These are phyloP conservation scores for Brenthis hecate DNA, from an alignment of 2,888 invertebrate genomes.

Conservation along the genomic window DNA sequence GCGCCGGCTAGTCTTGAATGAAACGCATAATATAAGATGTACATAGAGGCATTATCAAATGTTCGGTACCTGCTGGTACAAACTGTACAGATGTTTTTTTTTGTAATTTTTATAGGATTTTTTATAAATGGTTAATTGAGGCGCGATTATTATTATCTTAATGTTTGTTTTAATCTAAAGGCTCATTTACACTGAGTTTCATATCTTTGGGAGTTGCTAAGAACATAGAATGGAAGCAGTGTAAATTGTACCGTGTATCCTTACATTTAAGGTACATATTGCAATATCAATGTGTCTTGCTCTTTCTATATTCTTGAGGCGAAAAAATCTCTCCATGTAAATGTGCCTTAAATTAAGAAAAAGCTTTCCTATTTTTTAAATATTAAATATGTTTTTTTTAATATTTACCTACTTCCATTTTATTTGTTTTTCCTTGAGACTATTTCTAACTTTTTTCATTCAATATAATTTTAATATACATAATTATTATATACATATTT, in stretches of 20 bases:
- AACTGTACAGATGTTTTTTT: slow-evolving; percentile 41
- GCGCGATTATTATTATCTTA: not conserved
- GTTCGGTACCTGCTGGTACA: slow-evolving; percentile 61
- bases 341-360: too few species aligned
- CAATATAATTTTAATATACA: not conserved
- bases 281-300: too few species aligned
- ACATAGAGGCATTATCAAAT: slow-evolving; percentile 63
- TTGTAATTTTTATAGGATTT: slow-evolving; percentile 23
- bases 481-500: not conserved
- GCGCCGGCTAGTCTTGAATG: slow-evolving; percentile 79
- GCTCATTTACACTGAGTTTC: too few species aligned
- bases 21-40: slow-evolving; percentile 62
- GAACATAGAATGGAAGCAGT: too few species aligned
- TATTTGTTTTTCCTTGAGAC: not conserved
- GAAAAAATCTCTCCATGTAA: too few species aligned
- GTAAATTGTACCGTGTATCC: too few species aligned
- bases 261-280: too few species aligned
- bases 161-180: too few species aligned
- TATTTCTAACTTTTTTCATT: not conserved
- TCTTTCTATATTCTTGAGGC: too few species aligned
- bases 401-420: not conserved
- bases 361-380: too few species aligned
- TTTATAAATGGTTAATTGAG: slow-evolving; percentile 6
- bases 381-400: too few species aligned
- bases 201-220: too few species aligned